Evolutionary conservation across 2,888 invertebrate genomes (phyloP), one percentile per base, ranked within the genome.

Genomic region (Fragum whitleyi): DNA sequence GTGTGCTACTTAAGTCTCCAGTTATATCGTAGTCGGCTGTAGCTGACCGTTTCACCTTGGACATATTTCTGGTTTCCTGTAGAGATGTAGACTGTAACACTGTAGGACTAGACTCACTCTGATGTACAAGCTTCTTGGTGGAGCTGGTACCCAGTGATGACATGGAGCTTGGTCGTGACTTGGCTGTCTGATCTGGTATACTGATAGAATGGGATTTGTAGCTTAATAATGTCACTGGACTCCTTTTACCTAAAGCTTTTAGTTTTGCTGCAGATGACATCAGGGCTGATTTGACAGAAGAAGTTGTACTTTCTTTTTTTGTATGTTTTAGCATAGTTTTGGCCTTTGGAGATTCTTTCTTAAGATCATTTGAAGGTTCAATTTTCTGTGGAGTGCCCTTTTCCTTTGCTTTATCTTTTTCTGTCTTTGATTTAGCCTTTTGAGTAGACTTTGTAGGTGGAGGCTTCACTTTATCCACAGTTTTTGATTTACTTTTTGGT

Each of bases 211-310:
- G 70, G 14, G 85, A 79, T 39, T 81, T 80, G 61, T 85, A 85
- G 39, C 85, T 85, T 2, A 85, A 32, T 19, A 85, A 51, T 14
- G 74, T 80, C 0, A 85, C 85, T 6, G 85, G 85, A 77, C 74
- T 85, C 32, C 76, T 76, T 26, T 67, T 73, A 32, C 85, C 79
- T 21, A 83, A 74, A 59, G 85, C 62, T 61, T 83, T 85, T n/a
- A 85, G 39, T 57, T 81, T 85, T 2, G 85, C 85, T 57, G 85
- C 85, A 26, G 85, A 85, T 23, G 85, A 68, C 55, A 83, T 53
- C 26, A 85, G 21, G 9, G 83, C 83, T 51, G 85, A 80, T 67
- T 77, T 78, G 6, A 85, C 81, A 19, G 85, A 68, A 21, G 78
- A 79, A 19, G 65, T 36, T 23, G 65, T 42, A 65, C 65, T 23